Evolutionary conservation across 2,113 vertebrate genomes (phyloP), one percentile per base, ranked within the genome.

Genomic region (Suncus etruscus): DNA sequence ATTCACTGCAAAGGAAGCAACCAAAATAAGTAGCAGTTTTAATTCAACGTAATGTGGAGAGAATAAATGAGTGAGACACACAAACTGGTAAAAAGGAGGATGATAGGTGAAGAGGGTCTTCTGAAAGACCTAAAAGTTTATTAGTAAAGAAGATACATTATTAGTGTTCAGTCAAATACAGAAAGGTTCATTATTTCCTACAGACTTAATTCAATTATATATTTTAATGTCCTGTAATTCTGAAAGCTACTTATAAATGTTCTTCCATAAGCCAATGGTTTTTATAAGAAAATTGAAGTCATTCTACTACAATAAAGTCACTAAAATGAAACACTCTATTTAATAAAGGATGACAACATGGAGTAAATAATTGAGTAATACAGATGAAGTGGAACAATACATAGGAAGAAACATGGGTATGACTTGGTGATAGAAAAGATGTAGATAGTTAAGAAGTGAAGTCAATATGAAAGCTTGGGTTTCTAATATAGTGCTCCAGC

Each of bases 221-320:
- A 1, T 83, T 79, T 4, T 61, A 18, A 2, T 27, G 12, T 20
- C 7, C 25, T 29, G 0, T 31, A 14, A 31, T 75, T 86, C 66
- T 65, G 65, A 72, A 29, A 82, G 29, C 27, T 45, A 45, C 50
- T 87, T 70, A 25, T 8, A 72, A 32, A 14, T 22, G 25, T 66
- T 51, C 75, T 14, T 50, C 14, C 11, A 39, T 29, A 48, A 79
- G 32, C 24, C 65, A 63, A 79, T 2, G 39, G 25, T 48, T 31
- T 74, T 66, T 75, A 24, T 79, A 29, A 83, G 24, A 81, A 90
- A 72, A 32, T 22, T 18, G 12, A 68, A 69, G 18, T 70, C 22
- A 8, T 63, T 87, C 87, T 65, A 84, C 31, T n/a, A 11, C n/a
- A 73, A 39, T 39, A 82, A 90, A 48, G 73, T 73, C 15, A 39